Evolutionary conservation across 2,113 vertebrate genomes (phyloP), one percentile per base, ranked within the genome.

Genomic region (Apeltes quadracus): DNA sequence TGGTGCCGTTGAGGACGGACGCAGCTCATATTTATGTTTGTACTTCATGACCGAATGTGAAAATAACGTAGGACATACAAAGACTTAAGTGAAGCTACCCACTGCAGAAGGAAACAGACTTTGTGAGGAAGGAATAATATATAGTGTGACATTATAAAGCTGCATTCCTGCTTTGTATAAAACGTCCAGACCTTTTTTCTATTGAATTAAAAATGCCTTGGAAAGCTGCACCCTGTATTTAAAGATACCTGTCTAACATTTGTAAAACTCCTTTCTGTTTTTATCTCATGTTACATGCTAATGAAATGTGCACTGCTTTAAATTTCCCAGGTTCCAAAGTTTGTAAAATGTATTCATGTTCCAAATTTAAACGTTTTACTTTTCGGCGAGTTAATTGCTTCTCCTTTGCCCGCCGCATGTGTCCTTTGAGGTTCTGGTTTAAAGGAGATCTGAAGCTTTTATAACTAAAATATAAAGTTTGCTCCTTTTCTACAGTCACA

Each of bases 151-250:
- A 62, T 89, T 92, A 90, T 93, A 91, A 88, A 92, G 87, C 89
- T 93, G 89, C 87, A 92, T 92, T 93, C 87, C 90, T 91, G 89
- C 91, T 89, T 89, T 91, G 84, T 90, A 87, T 81, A 82, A 85
- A 62, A 87, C 81, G 86, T 88, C 44, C 91, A 90, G 87, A 88
- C 84, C 67, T 79, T 78, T 90, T 93, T 94, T 93, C 89, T 91
- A 90, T 87, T 79, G 69, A 91, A 91, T 90, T 88, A 89, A 90
- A 91, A 87, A 92, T 92, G 94, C 93, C 92, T 93, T 94, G 92
- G 93, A 14, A 83, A 92, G 90, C 87, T 87, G 83, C 84, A 78
- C 84, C 87, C 90, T 90, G 82, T 93, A 92, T 94, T 93, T 90
- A 92, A 91, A 82, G 50, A 81, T 62, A 11, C 22, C 75, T 75